Base-by-base conservation (phyloP, 2,888 invertebrate species). In the Caenorhabditis zanzibari region DNA sequence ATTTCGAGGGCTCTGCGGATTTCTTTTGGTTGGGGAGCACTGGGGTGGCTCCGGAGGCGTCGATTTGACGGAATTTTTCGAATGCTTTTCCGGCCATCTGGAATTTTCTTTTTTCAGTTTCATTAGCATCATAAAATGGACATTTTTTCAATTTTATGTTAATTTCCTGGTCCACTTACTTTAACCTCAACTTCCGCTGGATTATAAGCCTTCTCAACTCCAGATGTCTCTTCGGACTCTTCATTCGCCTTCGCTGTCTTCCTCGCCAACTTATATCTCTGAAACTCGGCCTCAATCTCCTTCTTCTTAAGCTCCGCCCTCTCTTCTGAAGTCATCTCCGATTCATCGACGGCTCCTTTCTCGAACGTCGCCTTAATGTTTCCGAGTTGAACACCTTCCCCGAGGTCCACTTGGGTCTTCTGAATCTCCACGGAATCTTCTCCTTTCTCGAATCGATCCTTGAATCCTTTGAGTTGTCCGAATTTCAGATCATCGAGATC, bases 11-110 rank as follows among this genome's bases (percentile, higher is more conserved):
- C 63, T 88, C 90, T 28, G 71, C 32, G 12, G 82, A 68, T 72
- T 86, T 86, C 59, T 84, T 85, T 63, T 74, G 84, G 24, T 26
- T 28, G 41, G 88, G 85, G 24, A 81, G 52, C 14, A 86, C 81
- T 41, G 87, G 85, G 1, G 84, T 56, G 5, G 86, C 85, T 28
- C 88, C 88, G 12, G 95, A 94, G 90, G 95, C 95, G 93, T 97
- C 97, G 94, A 97, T 95, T 93, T 96, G 95, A 0, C 96, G 94
- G 94, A 97, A 97, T 89, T 96, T 96, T 90, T 94, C 95, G 88
- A 97, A 94, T 95, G 97, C 96, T 91, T 96, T 95, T 56, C 95
- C 95, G 16, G 97, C 95, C 81, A 92, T 91, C 75, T 92, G 91
- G 77, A 92, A 86, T 58, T 32, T 58, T 49, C 5, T 5, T 19